Conservation (phyloP, 2,888 invertebrate genomes). For the Acanthosepion esculentum region DNA sequence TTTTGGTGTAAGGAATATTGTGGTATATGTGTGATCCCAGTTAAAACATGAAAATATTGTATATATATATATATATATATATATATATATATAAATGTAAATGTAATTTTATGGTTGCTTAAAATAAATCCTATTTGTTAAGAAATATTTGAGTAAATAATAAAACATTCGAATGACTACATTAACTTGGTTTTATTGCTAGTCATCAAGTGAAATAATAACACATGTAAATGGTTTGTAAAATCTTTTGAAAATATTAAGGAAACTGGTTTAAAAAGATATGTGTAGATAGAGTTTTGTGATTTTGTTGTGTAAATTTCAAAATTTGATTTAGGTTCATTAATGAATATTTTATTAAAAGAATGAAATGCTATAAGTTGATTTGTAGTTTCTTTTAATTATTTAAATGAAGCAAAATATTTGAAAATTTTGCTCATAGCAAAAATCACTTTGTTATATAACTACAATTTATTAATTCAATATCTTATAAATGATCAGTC, state of each 20-base stretch:
- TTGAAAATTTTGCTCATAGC: too few species aligned
- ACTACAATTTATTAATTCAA: not conserved
- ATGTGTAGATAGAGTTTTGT: not conserved
- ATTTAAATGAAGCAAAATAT: not conserved
- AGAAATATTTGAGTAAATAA: not conserved
- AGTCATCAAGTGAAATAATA: not conserved
- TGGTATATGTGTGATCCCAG: too few species aligned
- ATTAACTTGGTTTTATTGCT: not conserved
- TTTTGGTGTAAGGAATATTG: too few species aligned
- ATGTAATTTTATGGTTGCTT: not conserved
- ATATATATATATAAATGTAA: too few species aligned
- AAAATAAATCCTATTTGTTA: not conserved
- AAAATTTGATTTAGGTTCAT: not conserved
- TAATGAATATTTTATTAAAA: not conserved
- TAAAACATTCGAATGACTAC: not conserved
- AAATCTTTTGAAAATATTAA: not conserved
- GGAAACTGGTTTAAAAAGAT: not conserved
- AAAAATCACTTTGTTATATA: not conserved
- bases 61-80: too few species aligned
- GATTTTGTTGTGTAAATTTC: not conserved
- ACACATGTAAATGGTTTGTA: not conserved
- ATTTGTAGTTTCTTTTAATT: not conserved
- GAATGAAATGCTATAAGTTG: not conserved
- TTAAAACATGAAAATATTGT: too few species aligned
- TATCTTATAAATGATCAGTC: not conserved